These are phyloP conservation scores for Antechinus stuartii DNA, from an alignment of 2,113 vertebrate species.

Conservation along the genomic window DNA sequence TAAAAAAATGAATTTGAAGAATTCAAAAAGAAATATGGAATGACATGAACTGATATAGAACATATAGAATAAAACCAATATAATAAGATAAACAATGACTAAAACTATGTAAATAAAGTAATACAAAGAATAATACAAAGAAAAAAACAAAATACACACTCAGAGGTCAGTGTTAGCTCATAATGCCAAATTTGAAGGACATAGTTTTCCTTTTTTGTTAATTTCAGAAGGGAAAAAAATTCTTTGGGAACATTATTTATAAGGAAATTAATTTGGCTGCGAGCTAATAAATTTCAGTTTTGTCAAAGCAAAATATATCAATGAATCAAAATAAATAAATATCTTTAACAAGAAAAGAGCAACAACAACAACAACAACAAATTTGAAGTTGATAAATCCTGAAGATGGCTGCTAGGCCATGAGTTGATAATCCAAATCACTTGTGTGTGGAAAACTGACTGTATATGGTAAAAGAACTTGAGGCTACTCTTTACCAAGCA, in stretches of 20 bases:
- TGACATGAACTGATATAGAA: background rate
- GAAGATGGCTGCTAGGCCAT: slow-evolving; percentile 50
- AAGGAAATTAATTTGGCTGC: background rate
- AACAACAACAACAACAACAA: background rate
- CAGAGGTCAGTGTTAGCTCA: background rate
- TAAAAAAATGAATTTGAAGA: background rate
- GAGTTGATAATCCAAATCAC: slow-evolving; percentile 54
- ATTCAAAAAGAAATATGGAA: background rate
- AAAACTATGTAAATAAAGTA: background rate
- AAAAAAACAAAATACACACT: background rate
- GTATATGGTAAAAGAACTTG: background rate
- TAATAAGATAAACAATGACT: background rate
- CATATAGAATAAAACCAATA: background rate
- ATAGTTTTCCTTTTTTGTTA: background rate
- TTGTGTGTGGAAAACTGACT: slow-evolving; percentile 36
- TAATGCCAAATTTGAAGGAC: background rate
- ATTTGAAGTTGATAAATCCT: background rate
- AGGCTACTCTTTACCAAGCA: slow-evolving; percentile 31
- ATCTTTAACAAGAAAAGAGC: background rate
- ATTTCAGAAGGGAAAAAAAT: background rate
- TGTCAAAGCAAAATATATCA: background rate
- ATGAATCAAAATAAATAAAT: background rate
- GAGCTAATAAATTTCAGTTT: background rate
- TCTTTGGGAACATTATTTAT: background rate
- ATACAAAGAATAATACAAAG: background rate